Percentiles rank a stretch among this genome's conserved stretches.
Conservation (phyloP, 2,888 invertebrate species). For the Steinernema scapterisci region DNA sequence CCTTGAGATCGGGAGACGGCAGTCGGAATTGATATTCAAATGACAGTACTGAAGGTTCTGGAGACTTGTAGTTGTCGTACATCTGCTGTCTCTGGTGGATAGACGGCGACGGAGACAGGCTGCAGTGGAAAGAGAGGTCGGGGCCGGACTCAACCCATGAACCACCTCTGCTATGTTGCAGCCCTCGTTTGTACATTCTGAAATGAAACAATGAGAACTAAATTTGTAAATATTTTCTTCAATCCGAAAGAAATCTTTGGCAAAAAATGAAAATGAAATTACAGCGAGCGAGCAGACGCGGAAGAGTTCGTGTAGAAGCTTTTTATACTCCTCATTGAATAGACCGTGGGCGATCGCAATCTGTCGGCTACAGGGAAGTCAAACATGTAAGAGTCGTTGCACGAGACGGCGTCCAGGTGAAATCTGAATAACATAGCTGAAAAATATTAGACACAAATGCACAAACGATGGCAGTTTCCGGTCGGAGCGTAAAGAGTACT, state of each 20-base stretch:
- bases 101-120: conserved; percentile 62
- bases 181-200: conserved; percentile 52
- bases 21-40: conserved; percentile 58
- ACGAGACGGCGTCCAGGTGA: conserved; percentile 10
- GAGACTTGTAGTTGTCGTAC: conserved; percentile 60
- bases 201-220: too few species aligned
- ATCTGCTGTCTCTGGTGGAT: conserved; percentile 52
- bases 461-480: conserved; percentile 5
- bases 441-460: neutral
- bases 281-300: conserved; percentile 54
- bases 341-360: conserved; percentile 37
- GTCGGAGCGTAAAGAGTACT: conserved; percentile 43
- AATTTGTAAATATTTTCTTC: too few species aligned
- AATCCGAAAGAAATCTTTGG: neutral
- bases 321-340: conserved; percentile 25
- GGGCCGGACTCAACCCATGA: conserved; percentile 63
- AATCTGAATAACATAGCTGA: neutral
- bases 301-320: conserved; percentile 52
- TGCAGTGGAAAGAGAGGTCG: conserved; percentile 59
- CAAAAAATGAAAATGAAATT: conserved; percentile 35
- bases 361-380: conserved; percentile 17
- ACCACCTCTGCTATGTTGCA: conserved; percentile 47
- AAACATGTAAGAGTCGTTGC: conserved; percentile 9
- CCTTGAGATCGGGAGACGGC: conserved; percentile 55
- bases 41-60: conserved; percentile 60